A percentile compares a stretch with the other conserved stretches of the same genome.
phyloP scores from a whole-genome alignment of 2,797 vertebrate species.

The Manis pentadactyla region DNA sequence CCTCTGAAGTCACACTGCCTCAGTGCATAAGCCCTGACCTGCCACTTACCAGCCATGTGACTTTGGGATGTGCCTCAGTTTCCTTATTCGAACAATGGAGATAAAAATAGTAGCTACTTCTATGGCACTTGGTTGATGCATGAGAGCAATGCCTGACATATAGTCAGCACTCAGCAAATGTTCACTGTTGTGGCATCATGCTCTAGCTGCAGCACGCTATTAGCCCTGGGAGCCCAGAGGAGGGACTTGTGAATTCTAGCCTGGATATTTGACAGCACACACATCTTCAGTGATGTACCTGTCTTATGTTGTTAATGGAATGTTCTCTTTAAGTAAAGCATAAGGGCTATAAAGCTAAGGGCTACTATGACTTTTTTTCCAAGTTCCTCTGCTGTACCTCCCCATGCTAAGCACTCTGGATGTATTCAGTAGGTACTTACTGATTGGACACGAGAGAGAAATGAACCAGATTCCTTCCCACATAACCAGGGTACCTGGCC shows the following conservation, averaged over 20 bases:
- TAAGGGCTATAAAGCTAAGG: neutral
- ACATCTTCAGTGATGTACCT: neutral
- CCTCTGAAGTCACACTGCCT: neutral
- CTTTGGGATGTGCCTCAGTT: neutral
- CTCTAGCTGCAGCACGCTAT: no score
- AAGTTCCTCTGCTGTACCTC: neutral
- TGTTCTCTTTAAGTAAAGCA: neutral
- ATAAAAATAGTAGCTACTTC: neutral
- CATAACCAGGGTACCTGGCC: no score
- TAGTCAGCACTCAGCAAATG: fast-evolving
- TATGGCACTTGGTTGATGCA: neutral
- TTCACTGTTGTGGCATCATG: neutral
- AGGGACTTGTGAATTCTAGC: neutral
- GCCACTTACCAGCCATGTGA: neutral
- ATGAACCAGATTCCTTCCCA: neutral
- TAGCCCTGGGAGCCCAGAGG: neutral
- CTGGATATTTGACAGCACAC: neutral
- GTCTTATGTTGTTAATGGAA: neutral
- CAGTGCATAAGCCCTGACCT: neutral
- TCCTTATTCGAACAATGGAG: neutral
- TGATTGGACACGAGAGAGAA: neutral
- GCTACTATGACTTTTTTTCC: neutral
- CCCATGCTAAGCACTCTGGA: neutral
- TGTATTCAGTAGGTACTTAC: neutral
- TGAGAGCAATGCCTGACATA: neutral